phyloP scores from a whole-genome alignment of 2,113 vertebrate species.

The Sylvilagus bachmani region DNA sequence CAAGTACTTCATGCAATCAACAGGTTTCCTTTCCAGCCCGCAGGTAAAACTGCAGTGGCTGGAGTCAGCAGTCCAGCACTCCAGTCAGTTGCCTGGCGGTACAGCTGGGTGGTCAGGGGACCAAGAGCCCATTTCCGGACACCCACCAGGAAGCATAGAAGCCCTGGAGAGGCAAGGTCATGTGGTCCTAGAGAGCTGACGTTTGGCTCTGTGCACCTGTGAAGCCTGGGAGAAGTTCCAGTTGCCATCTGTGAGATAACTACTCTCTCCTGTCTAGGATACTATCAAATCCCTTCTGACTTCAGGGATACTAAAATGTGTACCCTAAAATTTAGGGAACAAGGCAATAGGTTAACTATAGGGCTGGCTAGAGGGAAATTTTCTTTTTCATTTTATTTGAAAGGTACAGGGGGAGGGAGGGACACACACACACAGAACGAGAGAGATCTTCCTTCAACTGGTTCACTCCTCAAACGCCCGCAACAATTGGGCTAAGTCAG shows the following conservation, averaged over 20 bases:
- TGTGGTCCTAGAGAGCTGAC: fast-evolving
- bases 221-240: not conserved
- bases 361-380: not conserved
- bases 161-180: not conserved
- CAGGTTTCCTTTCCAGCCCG: not conserved
- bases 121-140: not conserved
- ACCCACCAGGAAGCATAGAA: not conserved
- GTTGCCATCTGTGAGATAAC: not conserved
- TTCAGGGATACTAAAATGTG: not conserved
- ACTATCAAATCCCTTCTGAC: not conserved
- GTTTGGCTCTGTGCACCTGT: not conserved
- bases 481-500: too few relatives aligned
- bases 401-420: too few relatives aligned
- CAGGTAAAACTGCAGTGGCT: not conserved
- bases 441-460: too few relatives aligned
- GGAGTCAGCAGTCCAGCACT: not conserved
- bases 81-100: not conserved
- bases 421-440: too few relatives aligned
- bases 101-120: not conserved
- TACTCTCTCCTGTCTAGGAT: not conserved
- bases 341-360: not conserved
- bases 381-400: too few relatives aligned
- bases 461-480: too few relatives aligned
- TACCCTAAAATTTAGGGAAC: not conserved
- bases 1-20: not conserved